Base-by-base conservation (phyloP, 1,140 invertebrate species). In the Tetraneura akinire region DNA sequence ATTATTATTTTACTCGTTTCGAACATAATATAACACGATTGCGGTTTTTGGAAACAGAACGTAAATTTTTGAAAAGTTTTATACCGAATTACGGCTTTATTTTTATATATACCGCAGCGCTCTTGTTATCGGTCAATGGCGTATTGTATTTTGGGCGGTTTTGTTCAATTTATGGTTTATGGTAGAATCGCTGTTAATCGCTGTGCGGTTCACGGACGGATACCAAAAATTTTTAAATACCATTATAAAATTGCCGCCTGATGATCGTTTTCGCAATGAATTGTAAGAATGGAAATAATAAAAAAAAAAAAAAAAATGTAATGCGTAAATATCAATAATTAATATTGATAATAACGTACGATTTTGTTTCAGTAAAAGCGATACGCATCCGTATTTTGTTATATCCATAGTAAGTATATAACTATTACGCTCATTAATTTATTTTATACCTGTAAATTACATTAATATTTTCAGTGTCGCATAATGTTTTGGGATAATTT, bases 101-200 rank as follows among this genome's bases (percentile, higher is more conserved):
- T 37, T 37, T 4, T 37, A 4, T 37, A 4, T 37, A 4, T 37
- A 4, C 8, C 3, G 21, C 32, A 66, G 62, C 21, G 18, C 10
- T 37, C 23, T 68, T n/a, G 9, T 37, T 37, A 37, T 74, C 5
- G 71, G 32, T 14, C 71, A 57, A 11, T 74, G 71, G 71, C 26
- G n/a, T 1, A 6, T 74, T 2, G 32, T 74, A 1, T 21, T 74
- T 6, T 55, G 11, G 51, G 26, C 71, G 0, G 1, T 1, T 42
- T 13, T 37, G 21, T 57, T 74, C 71, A 74, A 74, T 21, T 13
- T 3, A 21, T 55, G 49, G 29, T 74, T 1, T 18, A 21, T 6
- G 21, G 2, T 57, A n/a, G 1, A 16, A 23, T 37, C 71, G n/a
- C 5, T 42, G 2, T 0, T 37, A 6, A 14, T 23, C 11, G 13